Evolutionary conservation across 2,113 vertebrate species (phyloP).

Genomic region (Dicerorhinus sumatrensis): DNA sequence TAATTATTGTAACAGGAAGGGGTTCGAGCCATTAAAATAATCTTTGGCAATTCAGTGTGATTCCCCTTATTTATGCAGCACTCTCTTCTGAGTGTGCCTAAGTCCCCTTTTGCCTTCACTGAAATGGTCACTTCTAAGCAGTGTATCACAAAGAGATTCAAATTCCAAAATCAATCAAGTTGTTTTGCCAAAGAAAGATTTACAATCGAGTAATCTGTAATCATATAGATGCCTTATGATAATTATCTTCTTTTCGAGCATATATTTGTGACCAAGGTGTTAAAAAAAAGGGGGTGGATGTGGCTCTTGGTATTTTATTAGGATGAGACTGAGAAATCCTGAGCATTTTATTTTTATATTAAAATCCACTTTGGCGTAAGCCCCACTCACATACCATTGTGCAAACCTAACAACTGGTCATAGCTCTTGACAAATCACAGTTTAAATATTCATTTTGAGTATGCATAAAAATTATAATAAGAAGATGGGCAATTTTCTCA

Average conservation of each 20-base stretch:
- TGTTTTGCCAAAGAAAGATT: constrained; percentile 77
- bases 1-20: constrained; percentile 85
- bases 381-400: background rate
- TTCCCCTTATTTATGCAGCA: constrained; percentile 80
- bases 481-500: constrained; percentile 76
- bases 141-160: constrained; percentile 71
- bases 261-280: constrained; percentile 83
- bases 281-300: background rate
- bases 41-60: constrained; percentile 84
- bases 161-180: constrained; percentile 86
- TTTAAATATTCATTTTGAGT: constrained; percentile 76
- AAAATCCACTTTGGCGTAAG: constrained; percentile 63
- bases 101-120: constrained; percentile 62
- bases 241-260: constrained; percentile 83
- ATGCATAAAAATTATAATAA: constrained; percentile 73
- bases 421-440: constrained; percentile 58
- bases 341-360: constrained; percentile 83
- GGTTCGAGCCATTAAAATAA: constrained; percentile 85
- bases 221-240: constrained; percentile 81
- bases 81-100: constrained; percentile 66
- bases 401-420: constrained; percentile 68
- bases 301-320: constrained; percentile 79
- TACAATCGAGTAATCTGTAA: constrained; percentile 80
- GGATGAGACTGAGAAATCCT: constrained; percentile 75
- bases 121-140: constrained; percentile 81